These are phyloP conservation scores for Lutjanus argentimaculatus DNA, from an alignment of 2,797 vertebrate genomes.

Conservation along the genomic window DNA sequence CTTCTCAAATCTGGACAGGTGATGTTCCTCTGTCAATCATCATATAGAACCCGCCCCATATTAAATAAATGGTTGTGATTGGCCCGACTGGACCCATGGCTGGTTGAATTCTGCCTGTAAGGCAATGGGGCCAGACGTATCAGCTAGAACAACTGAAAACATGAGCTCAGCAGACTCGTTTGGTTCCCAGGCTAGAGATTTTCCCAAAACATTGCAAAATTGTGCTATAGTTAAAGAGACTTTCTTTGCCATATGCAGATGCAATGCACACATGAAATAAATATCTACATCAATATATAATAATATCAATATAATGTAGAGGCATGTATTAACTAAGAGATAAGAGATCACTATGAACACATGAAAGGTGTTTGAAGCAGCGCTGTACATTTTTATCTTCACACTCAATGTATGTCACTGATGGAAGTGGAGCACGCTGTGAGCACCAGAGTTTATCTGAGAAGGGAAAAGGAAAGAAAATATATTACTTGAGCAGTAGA, in stretches of 20 bases:
- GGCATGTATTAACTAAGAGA: not conserved
- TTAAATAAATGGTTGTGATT: no score
- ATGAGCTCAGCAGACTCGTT: no score
- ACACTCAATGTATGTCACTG: conserved; percentile 42
- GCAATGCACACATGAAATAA: not conserved
- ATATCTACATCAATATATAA: no score
- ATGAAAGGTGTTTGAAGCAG: conserved; percentile 25
- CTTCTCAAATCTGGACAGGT: no score
- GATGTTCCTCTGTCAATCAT: no score
- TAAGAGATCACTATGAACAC: not conserved
- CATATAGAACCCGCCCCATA: no score
- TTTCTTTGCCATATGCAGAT: not conserved
- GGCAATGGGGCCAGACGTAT: no score
- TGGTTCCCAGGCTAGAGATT: not conserved
- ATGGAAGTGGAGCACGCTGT: conserved; percentile 43
- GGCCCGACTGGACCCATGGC: no score
- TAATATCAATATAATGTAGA: not conserved
- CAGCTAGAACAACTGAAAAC: no score
- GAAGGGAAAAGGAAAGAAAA: conserved; percentile 56
- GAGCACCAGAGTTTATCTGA: conserved; percentile 57
- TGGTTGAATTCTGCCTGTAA: no score
- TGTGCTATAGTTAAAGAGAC: not conserved
- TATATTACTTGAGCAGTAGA: conserved; percentile 74
- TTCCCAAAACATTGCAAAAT: not conserved
- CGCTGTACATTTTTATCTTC: conserved; percentile 33